Evolutionary conservation across 23 tunicate species (phyloP), one percentile per base, ranked within the genome.

Genomic region (Trididemnum clinides): DNA sequence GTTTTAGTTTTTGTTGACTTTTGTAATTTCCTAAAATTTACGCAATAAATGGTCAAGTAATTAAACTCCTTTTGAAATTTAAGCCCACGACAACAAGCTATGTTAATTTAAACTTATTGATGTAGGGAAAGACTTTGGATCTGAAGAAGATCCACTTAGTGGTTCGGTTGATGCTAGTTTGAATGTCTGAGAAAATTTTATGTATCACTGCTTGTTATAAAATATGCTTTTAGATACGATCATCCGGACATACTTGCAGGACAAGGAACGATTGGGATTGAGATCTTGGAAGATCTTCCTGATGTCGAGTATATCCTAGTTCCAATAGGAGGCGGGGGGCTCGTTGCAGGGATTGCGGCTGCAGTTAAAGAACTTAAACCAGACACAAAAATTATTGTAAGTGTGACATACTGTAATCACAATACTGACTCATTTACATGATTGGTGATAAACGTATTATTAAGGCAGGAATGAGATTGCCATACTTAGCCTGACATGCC

Each of bases 261-360:
- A 0, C 99, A 97, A 72, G 99, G 97, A 35, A 88, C 99, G 0
- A 63, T 86, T 29, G 99, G 99, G 3, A 44, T 97, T 33, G 99
- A 97, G 70, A 90, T 92, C 20, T 30, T 97, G 1, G 99, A 97
- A 38, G 91, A 90, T 59, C 88, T 97, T 25, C 91, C 91, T 32
- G 99, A 97, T 76, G 86, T 97, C 35, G 99, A 97, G 36, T 90
- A 64, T 72, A 58, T 97, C 79, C 58, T 97, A 5, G 93, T 97
- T 33, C 99, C 99, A 0, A 77, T 97, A 22, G 99, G 99, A 10
- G 99, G 99, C 0, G 99, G 99, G 15, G 99, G 99, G 2, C 62
- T 97, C 10, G 64, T 89, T 33, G 97, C 97, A 6, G 99, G 99
- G n/a, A 70, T 92, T 5, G 38, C 84, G 26, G 97, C 95, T 1